Base-by-base conservation (phyloP, 2,113 vertebrate species). In the Rostratula benghalensis region DNA sequence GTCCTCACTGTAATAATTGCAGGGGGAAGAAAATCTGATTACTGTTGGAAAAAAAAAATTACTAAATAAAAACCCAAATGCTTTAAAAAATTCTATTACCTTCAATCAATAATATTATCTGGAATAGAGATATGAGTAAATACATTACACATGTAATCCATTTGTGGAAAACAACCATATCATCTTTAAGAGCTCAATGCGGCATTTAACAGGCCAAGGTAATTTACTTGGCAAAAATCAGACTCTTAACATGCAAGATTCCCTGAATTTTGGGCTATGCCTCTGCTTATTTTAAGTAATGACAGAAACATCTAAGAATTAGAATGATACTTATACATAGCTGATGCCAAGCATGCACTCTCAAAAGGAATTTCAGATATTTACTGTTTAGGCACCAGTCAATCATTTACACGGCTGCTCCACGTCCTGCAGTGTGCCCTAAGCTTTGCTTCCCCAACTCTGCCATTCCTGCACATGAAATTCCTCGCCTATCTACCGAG, bases 351-450 rank as follows among this genome's bases (percentile, higher is more conserved):
- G 53, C 67, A 95, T 27, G 67, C 81, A 92, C 67, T 93, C 83
- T 69, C 37, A 41, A 64, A 78, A 96, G 92, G 95, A 94, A 96
- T 97, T 94, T 83, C 88, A 95, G 89, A 65, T 69, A 93, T 96
- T 92, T 90, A 91, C 35, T 81, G 25, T 83, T 96, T 79, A 87
- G 89, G 93, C 43, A 71, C 48, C 86, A 91, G 64, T 73, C 61
- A 86, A 60, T 64, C 61, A 74, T 75, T 94, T 48, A 70, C 51
- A 74, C 51, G 41, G 89, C 60, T 68, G 71, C 46, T 73, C 37
- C 67, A 39, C 0, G 0, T n/a, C 33, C 60, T 21, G 46, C 69
- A 83, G 24, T 10, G 78, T 1, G 3, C 16, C 33, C 65, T 28
- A 24, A 45, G 23, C 61, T 81, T 31, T 3, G 4, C 25, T 85